phyloP scores from a whole-genome alignment of 1,140 invertebrate species.

The Oedothorax gibbosus region DNA sequence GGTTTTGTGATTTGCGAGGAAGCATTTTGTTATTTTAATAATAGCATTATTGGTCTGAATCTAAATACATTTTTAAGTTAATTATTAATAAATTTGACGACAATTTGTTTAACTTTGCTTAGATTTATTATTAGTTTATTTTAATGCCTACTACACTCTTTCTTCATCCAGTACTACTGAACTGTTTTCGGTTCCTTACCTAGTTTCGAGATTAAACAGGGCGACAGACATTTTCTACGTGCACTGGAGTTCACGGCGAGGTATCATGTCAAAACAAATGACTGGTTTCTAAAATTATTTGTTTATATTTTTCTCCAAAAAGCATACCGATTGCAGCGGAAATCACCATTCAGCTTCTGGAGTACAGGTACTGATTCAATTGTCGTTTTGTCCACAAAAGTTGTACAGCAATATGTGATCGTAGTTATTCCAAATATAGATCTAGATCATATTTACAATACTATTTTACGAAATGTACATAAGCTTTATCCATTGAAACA shows the following conservation, averaged over 20 bases:
- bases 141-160: too few species aligned
- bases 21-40: too few species aligned
- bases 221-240: slow-evolving; percentile 55
- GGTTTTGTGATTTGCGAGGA: too few species aligned
- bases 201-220: slow-evolving; percentile 37
- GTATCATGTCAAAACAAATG: slow-evolving; percentile 51
- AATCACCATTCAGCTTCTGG: neutral
- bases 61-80: too few species aligned
- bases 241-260: slow-evolving; percentile 1
- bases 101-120: too few species aligned
- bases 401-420: slow-evolving; percentile 26
- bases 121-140: too few species aligned
- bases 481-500: too few species aligned
- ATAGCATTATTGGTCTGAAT: too few species aligned
- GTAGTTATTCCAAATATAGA: slow-evolving; percentile 24
- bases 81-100: too few species aligned
- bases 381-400: neutral
- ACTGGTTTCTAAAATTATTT: slow-evolving; percentile 12
- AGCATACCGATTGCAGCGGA: neutral
- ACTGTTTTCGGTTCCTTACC: slow-evolving; percentile 11
- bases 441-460: neutral
- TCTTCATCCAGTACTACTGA: neutral
- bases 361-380: slow-evolving; percentile 1
- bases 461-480: neutral
- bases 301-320: neutral